These are phyloP conservation scores for Ctenoplectra terminalis DNA, from an alignment of 1,140 invertebrate species.

Conservation along the genomic window DNA sequence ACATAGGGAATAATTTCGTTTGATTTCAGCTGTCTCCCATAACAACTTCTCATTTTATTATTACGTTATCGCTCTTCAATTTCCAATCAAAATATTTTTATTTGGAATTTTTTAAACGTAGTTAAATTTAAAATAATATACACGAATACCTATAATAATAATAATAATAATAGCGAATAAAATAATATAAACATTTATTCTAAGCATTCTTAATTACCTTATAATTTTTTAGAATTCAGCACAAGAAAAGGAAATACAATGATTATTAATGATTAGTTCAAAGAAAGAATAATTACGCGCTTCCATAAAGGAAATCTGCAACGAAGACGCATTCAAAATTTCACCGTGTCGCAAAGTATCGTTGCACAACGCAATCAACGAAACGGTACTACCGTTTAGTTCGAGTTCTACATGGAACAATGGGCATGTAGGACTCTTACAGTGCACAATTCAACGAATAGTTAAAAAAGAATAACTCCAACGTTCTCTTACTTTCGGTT, in stretches of 20 bases:
- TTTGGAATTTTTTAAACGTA: background rate
- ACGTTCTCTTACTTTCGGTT: background rate
- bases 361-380: background rate
- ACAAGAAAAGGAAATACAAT: too few species aligned
- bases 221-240: too few species aligned
- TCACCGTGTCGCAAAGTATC: background rate
- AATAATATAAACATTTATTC: too few species aligned
- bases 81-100: background rate
- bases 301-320: too few species aligned
- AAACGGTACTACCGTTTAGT: background rate
- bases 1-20: constrained; percentile 62
- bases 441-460: background rate
- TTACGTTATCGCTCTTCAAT: background rate
- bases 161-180: too few species aligned
- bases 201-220: too few species aligned
- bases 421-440: background rate
- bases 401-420: background rate
- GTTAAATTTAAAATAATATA: too few species aligned
- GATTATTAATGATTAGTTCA: too few species aligned
- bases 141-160: too few species aligned
- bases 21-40: constrained; percentile 33
- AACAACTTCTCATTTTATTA: background rate
- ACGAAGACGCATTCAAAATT: background rate
- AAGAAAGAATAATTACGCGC: too few species aligned
- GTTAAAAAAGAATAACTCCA: background rate